Base-by-base conservation (phyloP, 2,113 vertebrate species). In the human (Homo sapiens) region DNA sequence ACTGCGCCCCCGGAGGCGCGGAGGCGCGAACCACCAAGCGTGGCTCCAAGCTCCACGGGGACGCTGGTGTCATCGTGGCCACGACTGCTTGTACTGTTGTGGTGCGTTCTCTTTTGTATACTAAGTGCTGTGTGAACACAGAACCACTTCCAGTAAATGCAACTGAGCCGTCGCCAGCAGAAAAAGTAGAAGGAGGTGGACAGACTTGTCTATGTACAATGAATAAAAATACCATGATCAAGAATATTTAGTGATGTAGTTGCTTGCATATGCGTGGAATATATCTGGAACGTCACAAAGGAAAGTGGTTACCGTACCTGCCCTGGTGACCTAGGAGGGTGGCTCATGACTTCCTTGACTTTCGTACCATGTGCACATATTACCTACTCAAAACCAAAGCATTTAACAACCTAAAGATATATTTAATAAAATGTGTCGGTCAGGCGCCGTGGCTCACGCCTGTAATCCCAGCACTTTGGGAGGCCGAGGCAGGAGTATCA, bases 1-100 rank as follows among this genome's bases (percentile, higher is more conserved):
- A 98, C 94, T 98, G 97, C 97, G 85, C 11, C 78, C 76, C 88
- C 38, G 64, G 83, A 94, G 95, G 96, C 87, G 35, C 50, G 1
- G 52, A 48, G 55, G 59, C 17, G 76, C 17, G 38, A 82, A 35
- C 38, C 2, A 8, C 55, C 48, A 0, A 40, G 82, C 70, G 22
- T 48, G 78, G 45, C 55, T 27, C 5, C 9, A 38, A 50, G 68
- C 68, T 30, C 78, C 68, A 1, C 2, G 0, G 68, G 66, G 38
- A 94, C 13, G 1, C 4, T 6, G 35, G 81, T 72, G 80, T 81
- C 76, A n/a, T 25, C 17, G 14, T 0, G 1, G 13, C 4, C 18
- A 35, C 38, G 3, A 27, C 78, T 35, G 82, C 79, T 61, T 25
- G 83, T 57, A 43, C 55, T 40, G 57, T 32, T 52, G 40, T 5